phyloP scores from a whole-genome alignment of 2,797 vertebrate species.

The Sebastes itinus region DNA sequence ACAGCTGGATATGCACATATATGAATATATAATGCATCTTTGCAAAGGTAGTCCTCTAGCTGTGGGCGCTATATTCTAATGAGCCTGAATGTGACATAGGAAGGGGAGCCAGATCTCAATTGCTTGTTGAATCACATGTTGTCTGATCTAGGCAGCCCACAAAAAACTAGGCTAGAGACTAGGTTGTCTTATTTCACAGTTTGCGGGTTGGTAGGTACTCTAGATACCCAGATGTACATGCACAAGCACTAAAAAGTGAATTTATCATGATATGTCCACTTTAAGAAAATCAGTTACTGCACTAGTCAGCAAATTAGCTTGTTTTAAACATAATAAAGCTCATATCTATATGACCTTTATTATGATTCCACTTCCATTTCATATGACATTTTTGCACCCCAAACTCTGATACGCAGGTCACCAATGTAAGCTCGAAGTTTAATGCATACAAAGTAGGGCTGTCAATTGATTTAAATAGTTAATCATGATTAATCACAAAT shows the following conservation, averaged over 20 bases:
- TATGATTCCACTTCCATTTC: background rate
- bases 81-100: background rate
- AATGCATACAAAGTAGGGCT: too few relatives aligned
- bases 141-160: background rate
- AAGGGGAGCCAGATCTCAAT: background rate
- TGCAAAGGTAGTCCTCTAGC: too few relatives aligned
- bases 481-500: too few relatives aligned
- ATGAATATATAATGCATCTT: too few relatives aligned
- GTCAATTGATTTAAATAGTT: too few relatives aligned
- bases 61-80: background rate
- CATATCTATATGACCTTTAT: fast-evolving
- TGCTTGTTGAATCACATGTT: background rate
- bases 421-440: background rate
- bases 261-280: background rate
- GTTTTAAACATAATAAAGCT: background rate
- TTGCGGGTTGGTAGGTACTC: background rate
- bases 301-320: background rate
- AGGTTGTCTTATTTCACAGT: background rate
- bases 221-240: background rate
- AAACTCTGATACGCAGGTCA: background rate
- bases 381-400: background rate
- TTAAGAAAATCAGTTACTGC: background rate
- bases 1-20: too few relatives aligned
- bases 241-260: too few relatives aligned
- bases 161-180: background rate